Base-by-base conservation (phyloP, 2,113 vertebrate species). In the Gambusia holbrooki region DNA sequence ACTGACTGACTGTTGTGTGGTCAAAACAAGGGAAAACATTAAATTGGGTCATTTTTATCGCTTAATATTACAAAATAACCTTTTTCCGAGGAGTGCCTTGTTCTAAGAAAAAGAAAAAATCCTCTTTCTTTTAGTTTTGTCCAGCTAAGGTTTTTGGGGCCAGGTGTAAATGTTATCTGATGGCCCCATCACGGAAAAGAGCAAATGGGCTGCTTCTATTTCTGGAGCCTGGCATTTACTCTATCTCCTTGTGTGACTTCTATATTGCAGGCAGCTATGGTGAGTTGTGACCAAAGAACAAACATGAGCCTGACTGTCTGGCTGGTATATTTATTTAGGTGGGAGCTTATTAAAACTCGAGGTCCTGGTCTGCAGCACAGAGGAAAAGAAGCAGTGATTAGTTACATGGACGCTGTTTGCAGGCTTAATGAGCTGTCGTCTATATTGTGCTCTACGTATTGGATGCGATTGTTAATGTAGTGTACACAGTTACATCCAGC, bases 101-200 rank as follows among this genome's bases (percentile, higher is more conserved):
- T n/a, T n/a, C 51, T n/a, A 48, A 48, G 19, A 45, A 15, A 45
- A 14, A 45, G 10, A 48, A 19, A 19, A 48, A 48, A 48, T 19
- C 15, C 0, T 17, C 45, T 48, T 17, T 58, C 9, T 25, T 37
- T 28, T 62, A 15, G 29, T 22, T 32, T 19, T 63, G 62, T 48
- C 27, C 29, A 73, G 74, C 42, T 67, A 27, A 22, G 74, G 79
- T 81, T 79, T 79, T 78, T 37, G 48, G 65, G 79, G 69, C 45
- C 88, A 87, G 84, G 87, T 89, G 81, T 90, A 85, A 90, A 87
- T 92, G 92, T 89, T 90, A 91, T 91, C 89, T 88, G 76, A 77
- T 76, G 69, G 63, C 75, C 61, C 76, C 89, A 89, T 90, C 89
- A 91, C 79, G 81, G 87, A 88, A 92, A 93, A 86, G 80, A 83